Base-by-base conservation (phyloP, 2,113 vertebrate genomes). In the Syrmaticus mikado region DNA sequence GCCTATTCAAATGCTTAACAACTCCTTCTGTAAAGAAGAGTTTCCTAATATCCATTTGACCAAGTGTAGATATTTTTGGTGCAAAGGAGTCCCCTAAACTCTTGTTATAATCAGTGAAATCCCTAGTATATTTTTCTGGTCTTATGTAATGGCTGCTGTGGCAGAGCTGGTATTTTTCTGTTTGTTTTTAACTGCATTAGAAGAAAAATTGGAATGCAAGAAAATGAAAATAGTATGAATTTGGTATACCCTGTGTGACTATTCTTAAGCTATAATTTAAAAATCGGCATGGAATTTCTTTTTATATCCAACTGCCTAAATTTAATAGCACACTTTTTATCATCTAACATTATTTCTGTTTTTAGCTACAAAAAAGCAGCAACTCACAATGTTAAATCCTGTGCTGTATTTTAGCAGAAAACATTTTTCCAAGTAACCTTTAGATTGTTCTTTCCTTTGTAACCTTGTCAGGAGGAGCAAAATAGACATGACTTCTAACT, bases 81-180 rank as follows among this genome's bases (percentile, higher is more conserved):
- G 11, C 41, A 77, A 50, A 8, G 20, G 24, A 57, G 8, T 27
- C 5, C 16, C 8, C 14, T 45, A 64, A 14, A n/a, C 10, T 46
- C 13, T 57, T 50, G 13, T 50, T 77, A 8, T 13, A 76, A 70
- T 48, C 40, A 41, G 6, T 32, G 34, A 25, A 77, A 83, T 71
- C 30, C 41, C 19, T 64, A 60, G 20, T 25, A 30, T 30, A 48
- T 36, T 65, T 38, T 75, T 38, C 1, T 2, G 55, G 55, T 58
- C 55, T n/a, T n/a, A 40, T 24, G 24, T 12, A 3, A 61, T 3
- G 28, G 18, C 43, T 68, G n/a, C 7, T 30, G 4, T 16, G 8
- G 4, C n/a, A 16, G 8, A 10, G 7, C 21, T 38, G 7, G 10
- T 46, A 1, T 15, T 30, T 52, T 57, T 57, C 34, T 4, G 0